Conservation (phyloP, 2,888 invertebrate species). For the Priocnemis perturbator region DNA sequence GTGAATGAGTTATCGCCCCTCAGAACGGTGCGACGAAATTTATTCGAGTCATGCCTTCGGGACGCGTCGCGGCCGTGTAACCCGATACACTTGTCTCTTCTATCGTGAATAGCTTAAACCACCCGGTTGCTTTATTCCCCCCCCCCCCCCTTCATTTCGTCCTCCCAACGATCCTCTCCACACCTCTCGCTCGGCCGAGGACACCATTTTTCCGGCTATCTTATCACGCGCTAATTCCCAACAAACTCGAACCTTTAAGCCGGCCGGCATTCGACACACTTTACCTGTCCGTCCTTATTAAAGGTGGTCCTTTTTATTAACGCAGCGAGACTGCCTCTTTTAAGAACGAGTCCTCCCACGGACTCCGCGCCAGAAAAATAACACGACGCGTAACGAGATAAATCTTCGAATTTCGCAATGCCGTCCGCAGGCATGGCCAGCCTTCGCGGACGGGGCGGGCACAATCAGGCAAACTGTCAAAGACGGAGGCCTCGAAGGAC, state of each 20-base stretch:
- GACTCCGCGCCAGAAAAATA: no score
- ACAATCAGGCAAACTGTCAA: background rate
- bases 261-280: background rate
- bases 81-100: no score
- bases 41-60: slow-evolving; percentile 11
- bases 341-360: no score
- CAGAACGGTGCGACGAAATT: slow-evolving; percentile 8
- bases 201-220: background rate
- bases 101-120: no score
- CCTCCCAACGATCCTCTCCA: slow-evolving; percentile 5
- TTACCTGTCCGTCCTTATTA: background rate
- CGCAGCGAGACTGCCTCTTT: no score
- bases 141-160: background rate
- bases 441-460: no score
- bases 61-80: no score
- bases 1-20: slow-evolving; percentile 14
- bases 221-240: slow-evolving; percentile 3
- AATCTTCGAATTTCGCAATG: no score
- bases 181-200: background rate
- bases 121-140: background rate
- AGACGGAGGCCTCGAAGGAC: background rate
- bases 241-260: background rate
- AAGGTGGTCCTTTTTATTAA: no score
- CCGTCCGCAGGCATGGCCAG: no score
- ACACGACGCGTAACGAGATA: no score